These are phyloP conservation scores for Oreochromis grahami DNA, from an alignment of 2,797 vertebrate genomes.

Conservation along the genomic window DNA sequence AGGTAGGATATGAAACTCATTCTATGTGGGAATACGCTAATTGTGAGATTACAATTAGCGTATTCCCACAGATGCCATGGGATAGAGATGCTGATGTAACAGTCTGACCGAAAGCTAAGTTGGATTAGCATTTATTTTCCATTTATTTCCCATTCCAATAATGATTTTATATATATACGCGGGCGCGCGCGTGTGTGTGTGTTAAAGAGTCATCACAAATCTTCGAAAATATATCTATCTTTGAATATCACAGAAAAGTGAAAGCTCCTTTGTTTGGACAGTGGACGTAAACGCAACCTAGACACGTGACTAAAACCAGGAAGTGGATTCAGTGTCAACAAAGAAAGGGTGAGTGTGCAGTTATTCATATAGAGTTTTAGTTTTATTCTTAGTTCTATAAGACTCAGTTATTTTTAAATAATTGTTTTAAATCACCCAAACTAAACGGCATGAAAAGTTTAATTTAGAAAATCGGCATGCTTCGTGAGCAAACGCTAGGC, in stretches of 20 bases:
- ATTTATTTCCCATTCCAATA: background rate
- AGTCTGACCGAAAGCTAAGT: background rate
- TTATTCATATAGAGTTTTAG: background rate
- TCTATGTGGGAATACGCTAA: background rate
- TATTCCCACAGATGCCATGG: background rate
- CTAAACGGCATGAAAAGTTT: background rate
- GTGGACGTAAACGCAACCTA: background rate
- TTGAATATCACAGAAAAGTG: background rate
- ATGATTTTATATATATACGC: background rate
- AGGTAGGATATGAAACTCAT: background rate
- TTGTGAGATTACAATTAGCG: background rate
- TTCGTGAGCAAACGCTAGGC: background rate
- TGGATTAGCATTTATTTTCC: background rate
- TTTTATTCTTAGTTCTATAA: background rate
- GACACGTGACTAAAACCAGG: slow-evolving; percentile 62
- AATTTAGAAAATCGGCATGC: background rate
- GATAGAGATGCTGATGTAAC: background rate
- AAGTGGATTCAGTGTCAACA: slow-evolving; percentile 48
- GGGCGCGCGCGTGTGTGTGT: background rate
- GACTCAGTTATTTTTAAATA: background rate
- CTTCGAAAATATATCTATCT: background rate
- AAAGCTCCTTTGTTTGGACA: background rate
- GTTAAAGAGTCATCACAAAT: background rate
- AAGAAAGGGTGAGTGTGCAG: slow-evolving; percentile 56
- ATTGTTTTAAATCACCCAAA: background rate